These are phyloP conservation scores for Aethes cnicana DNA, from an alignment of 2,888 invertebrate genomes.

Conservation along the genomic window DNA sequence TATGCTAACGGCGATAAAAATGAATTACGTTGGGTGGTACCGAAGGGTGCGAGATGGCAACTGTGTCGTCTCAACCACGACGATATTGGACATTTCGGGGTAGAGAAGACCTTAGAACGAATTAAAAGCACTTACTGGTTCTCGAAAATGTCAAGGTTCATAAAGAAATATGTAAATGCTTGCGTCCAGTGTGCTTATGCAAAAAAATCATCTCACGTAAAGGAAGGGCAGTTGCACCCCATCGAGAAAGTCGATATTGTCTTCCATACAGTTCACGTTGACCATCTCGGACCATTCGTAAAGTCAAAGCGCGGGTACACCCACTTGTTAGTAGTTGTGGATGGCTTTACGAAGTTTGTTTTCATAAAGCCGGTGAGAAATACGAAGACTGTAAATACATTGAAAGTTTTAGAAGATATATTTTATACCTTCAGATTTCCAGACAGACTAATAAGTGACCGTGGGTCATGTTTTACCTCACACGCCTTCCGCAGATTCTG, in stretches of 20 bases:
- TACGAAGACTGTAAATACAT: constrained; percentile 24
- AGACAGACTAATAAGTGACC: constrained; percentile 31
- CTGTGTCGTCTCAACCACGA: no score
- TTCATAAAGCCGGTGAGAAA: constrained; percentile 21
- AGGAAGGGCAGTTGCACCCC: constrained; percentile 14
- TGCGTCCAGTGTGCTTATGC: constrained; percentile 24
- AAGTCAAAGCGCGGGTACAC: no score
- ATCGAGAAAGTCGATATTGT: no score
- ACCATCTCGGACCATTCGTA: constrained; percentile 23
- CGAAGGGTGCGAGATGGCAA: no score
- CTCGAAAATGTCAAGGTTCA: constrained; percentile 14
- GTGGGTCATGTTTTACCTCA: constrained; percentile 32
- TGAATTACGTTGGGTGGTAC: no score
- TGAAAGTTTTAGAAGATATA: constrained; percentile 26
- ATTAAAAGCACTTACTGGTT: constrained; percentile 20
- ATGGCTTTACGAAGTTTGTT: no score
- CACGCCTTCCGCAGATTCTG: constrained; percentile 22
- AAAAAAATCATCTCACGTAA: background rate
- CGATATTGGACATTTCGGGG: constrained; percentile 28
- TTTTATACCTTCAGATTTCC: constrained; percentile 30
- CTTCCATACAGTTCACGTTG: no score
- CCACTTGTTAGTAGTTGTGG: no score
- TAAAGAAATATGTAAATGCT: no score
- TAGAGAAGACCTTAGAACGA: constrained; percentile 17
- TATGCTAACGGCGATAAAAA: background rate